Evolutionary conservation across 1,140 invertebrate genomes (phyloP), one percentile per base, ranked within the genome.

Genomic region (Drosophila nikananu): DNA sequence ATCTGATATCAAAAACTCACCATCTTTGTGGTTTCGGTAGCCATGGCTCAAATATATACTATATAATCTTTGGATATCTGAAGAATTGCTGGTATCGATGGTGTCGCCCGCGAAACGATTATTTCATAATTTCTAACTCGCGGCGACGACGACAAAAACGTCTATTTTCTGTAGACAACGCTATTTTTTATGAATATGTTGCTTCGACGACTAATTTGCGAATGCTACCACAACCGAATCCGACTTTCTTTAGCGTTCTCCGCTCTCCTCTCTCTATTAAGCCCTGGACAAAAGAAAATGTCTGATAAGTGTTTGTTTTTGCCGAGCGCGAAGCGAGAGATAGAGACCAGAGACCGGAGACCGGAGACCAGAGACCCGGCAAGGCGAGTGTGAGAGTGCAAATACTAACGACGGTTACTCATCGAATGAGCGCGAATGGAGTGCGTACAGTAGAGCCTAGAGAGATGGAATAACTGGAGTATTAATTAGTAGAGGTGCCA

Each of bases 231-330:
- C 76, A 77, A 68, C 52, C 71, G 57, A 60, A 72, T 46, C 67
- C 48, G 67, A 74, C 64, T 80, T 68, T 77, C 67, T 80, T 80
- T 71, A 23, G 59, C 61, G 57, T 83, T 87, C 68, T 51, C 68
- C 67, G 32, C 77, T 71, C 64, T 58, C 62, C 49, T 58, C 62
- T 70, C 77, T 83, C 68, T 77, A 65, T 68, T 80, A 77, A 80
- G 81, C 77, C 81, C 77, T 80, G 78, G 57, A 75, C 63, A 81
- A 87, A 87, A 68, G 83, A 81, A 87, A 87, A 86, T 87, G 74
- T 86, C 48, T 86, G 83, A 86, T 86, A 86, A 82, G 61, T 66
- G 76, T 55, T 70, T 72, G 66, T 86, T 81, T 86, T 81, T 67
- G 63, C 71, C 48, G 79, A 86, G 76, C 60, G 70, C 54, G 58